Evolutionary conservation across 2,797 vertebrate genomes (phyloP).

Genomic region (Sebastes matsubarae): DNA sequence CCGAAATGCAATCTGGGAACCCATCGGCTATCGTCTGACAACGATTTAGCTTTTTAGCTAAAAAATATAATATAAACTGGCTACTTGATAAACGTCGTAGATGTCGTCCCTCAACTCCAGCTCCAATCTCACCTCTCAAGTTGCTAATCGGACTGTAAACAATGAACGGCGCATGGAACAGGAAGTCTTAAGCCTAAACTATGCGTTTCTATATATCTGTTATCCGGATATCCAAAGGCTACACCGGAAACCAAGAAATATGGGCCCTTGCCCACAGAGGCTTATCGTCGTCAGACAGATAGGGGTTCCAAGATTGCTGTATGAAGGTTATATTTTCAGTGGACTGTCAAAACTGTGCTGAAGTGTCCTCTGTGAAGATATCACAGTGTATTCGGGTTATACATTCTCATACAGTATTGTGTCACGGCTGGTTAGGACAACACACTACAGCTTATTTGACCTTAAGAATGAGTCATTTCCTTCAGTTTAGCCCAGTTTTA

Average conservation of each 20-base stretch:
- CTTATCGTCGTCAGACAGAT: background rate
- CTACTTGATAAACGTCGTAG: background rate
- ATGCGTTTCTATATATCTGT: no score
- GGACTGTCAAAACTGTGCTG: background rate
- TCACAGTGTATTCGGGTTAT: background rate
- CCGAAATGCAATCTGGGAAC: background rate
- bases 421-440: slow-evolving; percentile 12
- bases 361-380: background rate
- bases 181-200: no score
- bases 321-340: background rate
- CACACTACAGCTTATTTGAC: background rate
- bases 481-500: background rate
- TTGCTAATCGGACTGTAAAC: background rate
- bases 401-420: background rate
- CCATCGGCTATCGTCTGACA: background rate
- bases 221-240: no score
- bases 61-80: background rate
- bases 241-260: background rate
- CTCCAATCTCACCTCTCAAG: background rate
- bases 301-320: background rate
- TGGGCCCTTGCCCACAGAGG: background rate
- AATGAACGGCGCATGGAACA: no score
- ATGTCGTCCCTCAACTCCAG: background rate
- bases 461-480: slow-evolving; percentile 22
- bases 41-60: background rate